Base-by-base conservation (phyloP, 2,888 invertebrate species). In the Plemyria rubiginata region DNA sequence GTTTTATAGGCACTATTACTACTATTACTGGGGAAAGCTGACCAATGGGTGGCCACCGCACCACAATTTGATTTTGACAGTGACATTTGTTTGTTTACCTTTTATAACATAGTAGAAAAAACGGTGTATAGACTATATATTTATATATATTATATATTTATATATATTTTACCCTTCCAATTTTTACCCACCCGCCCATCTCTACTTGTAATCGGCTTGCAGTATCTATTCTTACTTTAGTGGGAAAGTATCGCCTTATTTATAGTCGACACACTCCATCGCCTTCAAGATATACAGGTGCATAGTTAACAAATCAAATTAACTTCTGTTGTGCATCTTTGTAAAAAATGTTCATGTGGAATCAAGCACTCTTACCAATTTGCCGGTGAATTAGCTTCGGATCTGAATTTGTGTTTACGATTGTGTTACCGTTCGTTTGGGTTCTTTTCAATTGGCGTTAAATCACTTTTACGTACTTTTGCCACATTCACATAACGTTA, bases 361-460 rank as follows among this genome's bases (percentile, higher is more conserved):
- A 74, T 78, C 74, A 73, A 71, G 9, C 72, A 76, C 80, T 85
- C 77, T 84, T 82, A 82, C 81, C 83, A 84, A 86, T 87, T 87
- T 84, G 68, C 71, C 78, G 82, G 77, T 76, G 74, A 75, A 79
- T 86, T 86, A 85, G 77, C 74, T 71, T 61, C 77, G 79, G 78
- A 79, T 77, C 73, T 70, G 69, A 68, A 74, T 73, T 71, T 68
- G 69, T 80, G 77, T 82, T 84, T 78, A 80, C 74, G 74, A 78
- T 75, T 78, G 76, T 80, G 76, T 80, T 81, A 79, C 80, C 77
- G 80, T 83, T 81, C 66, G 70, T 73, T 71, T 67, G 72, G 65
- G 76, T 67, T 68, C 58, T 78, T 77, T 77, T 79, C 72, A 73
- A 78, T 77, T 71, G 72, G 65, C 70, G 70, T 75, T 62, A 70